Percentiles rank a stretch among this genome's conserved stretches.
Evolutionary conservation across 2,888 invertebrate species (phyloP).

Genomic region (Galeruca laticollis): DNA sequence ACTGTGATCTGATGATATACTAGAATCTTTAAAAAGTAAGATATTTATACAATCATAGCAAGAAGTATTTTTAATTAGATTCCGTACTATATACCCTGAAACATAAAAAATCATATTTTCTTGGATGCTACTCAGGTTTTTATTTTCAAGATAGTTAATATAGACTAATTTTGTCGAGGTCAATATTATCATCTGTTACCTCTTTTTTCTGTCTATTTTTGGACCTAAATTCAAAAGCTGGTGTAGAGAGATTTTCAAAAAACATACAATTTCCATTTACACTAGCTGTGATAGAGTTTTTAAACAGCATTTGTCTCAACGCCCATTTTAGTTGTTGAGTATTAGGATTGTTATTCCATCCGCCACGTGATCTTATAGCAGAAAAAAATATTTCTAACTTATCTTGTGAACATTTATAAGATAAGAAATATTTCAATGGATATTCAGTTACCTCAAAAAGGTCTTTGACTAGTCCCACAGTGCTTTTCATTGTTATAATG

Average conservation of each 20-base stretch:
- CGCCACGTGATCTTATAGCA: constrained; percentile 48
- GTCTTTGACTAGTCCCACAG: constrained; percentile 34
- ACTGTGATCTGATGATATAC: not conserved
- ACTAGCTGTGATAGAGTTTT: constrained; percentile 47
- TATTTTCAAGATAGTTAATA: not conserved
- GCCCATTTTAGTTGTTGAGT: constrained; percentile 48
- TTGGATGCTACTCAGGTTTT: constrained; percentile 10
- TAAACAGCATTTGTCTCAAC: constrained; percentile 48
- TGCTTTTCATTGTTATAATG: constrained; percentile 42
- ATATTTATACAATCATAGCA: constrained; percentile 31
- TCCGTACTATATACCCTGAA: constrained; percentile 37
- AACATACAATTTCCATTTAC: constrained; percentile 45
- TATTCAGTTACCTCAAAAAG: constrained; percentile 32
- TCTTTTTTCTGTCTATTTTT: constrained; percentile 9
- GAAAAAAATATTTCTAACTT: constrained; percentile 50
- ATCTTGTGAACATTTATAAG: constrained; percentile 46
- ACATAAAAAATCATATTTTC: constrained; percentile 42
- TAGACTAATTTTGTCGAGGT: constrained; percentile 1
- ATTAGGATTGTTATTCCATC: constrained; percentile 52
- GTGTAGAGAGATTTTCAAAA: constrained; percentile 34
- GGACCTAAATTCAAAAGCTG: constrained; percentile 43
- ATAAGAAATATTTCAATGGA: constrained; percentile 14
- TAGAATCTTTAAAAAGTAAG: not conserved
- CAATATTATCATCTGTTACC: not conserved
- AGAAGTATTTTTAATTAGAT: constrained; percentile 3